A percentile compares a stretch with the other conserved stretches of the same genome.
Evolutionary conservation across 2,113 vertebrate species (phyloP).

Genomic region (Bathybates hornii): DNA sequence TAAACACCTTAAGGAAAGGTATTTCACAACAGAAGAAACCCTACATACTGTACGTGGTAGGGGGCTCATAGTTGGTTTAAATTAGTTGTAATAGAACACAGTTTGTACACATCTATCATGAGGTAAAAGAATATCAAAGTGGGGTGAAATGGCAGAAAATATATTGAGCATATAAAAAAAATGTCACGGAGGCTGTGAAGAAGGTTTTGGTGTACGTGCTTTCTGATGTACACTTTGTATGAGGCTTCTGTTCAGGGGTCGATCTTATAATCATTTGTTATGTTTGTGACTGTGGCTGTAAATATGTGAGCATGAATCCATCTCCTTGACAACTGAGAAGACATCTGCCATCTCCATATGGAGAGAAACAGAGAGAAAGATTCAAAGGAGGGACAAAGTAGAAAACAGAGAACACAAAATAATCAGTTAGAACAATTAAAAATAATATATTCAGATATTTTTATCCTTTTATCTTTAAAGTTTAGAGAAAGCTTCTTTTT

Average conservation of each 20-base stretch:
- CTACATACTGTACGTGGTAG: not conserved
- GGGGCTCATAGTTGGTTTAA: not conserved
- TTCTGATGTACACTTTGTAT: not conserved
- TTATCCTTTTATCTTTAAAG: not conserved
- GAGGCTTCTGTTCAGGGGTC: not conserved
- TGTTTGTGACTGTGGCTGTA: not conserved
- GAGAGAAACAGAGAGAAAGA: conserved; percentile 6
- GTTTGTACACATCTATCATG: not conserved
- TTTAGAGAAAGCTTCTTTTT: not conserved
- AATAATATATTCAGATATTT: not conserved
- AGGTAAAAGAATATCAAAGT: not conserved
- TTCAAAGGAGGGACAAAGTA: not conserved
- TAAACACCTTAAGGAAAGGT: not conserved
- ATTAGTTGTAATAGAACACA: not conserved
- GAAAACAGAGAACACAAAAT: not conserved
- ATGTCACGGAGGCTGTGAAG: not conserved
- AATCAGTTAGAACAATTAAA: not conserved
- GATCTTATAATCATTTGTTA: not conserved
- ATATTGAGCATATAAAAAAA: not conserved
- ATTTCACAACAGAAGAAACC: not conserved
- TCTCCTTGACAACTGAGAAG: conserved; percentile 45
- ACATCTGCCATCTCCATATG: conserved; percentile 63
- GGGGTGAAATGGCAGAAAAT: not conserved
- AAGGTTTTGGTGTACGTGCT: not conserved
- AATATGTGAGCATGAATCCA: conserved; percentile 20